These are phyloP conservation scores for Prunella fulvescens DNA, from an alignment of 2,113 vertebrate species.

Conservation along the genomic window DNA sequence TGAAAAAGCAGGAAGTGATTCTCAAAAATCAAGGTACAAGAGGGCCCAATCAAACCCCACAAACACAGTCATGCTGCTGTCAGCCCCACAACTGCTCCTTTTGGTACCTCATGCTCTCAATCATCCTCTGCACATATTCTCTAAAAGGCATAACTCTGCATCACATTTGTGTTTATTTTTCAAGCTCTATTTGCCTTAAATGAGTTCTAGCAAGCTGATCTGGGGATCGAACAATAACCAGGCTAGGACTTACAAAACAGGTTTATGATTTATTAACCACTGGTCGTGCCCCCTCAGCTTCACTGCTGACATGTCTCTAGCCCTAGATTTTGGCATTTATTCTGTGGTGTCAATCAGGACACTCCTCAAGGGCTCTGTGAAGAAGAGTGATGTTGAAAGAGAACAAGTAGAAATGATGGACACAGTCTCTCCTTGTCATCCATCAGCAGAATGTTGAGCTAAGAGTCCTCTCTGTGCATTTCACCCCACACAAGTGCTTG, in stretches of 20 bases:
- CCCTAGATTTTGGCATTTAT: neutral
- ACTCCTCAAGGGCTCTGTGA: neutral
- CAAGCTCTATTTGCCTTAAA: neutral
- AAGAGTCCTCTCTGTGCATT: rapidly evolving
- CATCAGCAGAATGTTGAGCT: neutral
- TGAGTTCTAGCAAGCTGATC: neutral
- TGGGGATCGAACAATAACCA: neutral
- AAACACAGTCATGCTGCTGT: neutral
- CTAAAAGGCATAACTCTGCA: neutral
- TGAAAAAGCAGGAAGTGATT: neutral
- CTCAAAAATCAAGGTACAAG: neutral
- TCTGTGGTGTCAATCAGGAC: neutral
- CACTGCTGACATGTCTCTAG: neutral
- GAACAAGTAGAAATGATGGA: neutral
- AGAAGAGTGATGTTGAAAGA: neutral
- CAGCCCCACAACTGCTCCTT: neutral
- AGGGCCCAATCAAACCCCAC: neutral
- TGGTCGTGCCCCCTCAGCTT: neutral
- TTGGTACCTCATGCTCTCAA: neutral
- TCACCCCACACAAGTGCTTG: neutral
- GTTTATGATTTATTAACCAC: neutral
- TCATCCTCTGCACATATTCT: rapidly evolving
- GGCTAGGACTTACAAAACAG: neutral
- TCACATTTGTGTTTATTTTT: neutral
- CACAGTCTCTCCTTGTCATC: neutral